Base-by-base conservation (phyloP, 1,140 invertebrate genomes). In the Brachionus sp. region DNA sequence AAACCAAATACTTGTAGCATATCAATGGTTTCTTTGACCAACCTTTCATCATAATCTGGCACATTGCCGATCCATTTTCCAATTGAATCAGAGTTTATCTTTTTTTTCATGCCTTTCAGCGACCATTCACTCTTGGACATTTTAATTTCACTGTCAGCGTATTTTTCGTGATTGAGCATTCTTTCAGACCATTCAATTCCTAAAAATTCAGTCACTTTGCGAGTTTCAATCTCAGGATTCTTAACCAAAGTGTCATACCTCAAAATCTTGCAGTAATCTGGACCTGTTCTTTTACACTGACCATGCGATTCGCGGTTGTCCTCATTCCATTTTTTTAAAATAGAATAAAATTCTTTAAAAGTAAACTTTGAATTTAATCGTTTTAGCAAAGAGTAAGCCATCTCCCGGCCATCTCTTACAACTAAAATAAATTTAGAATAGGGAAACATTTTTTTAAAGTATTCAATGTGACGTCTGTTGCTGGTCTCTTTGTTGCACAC, bases 361-460 rank as follows among this genome's bases (percentile, higher is more conserved):
- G 3, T 42, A 7, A 39, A 16, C 1, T 73, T 19, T 6, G 16
- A 44, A 39, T 44, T 4, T 9, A 3, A 1, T 10, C 44, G 19
- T 33, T 9, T 29, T 3, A 77, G 12, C 9, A 50, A 46, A 53
- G 73, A 77, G 46, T 50, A 50, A 4, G 44, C 10, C 23, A 77
- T 42, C 12, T 25, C 73, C 3, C 73, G 19, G 23, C 42, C 73
- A 77, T 77, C 73, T 33, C 73, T 44, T 13, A 77, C 35, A 12
- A 77, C 25, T 1, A 50, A 53, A 53, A 77, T 25, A 50, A 77
- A 77, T 25, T 77, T 77, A 1, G 73, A 46, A n/a, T 77, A 25
- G 12, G 73, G 44, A 35, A 77, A 77, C 25, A 53, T 44, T 75
- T 16, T 42, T 42, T 39, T 42, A 29, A 68, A 68, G 29, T 13